A percentile compares a stretch with the other conserved stretches of the same genome.
phyloP scores from a whole-genome alignment of 2,888 invertebrate genomes.

The Caenorhabditis sp. region DNA sequence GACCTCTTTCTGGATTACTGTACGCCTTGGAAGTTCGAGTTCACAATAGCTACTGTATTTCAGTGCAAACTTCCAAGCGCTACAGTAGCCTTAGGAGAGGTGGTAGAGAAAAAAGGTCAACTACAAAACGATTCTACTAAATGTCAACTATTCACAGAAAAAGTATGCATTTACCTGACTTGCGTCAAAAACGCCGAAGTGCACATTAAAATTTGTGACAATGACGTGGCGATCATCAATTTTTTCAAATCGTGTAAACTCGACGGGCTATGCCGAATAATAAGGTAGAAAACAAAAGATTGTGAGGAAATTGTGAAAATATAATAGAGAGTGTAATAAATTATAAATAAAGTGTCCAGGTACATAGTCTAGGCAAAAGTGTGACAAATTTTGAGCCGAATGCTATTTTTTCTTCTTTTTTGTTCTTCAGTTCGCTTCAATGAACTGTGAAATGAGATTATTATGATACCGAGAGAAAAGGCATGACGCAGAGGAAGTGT shows the following conservation, averaged over 20 bases:
- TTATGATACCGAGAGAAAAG: too few relatives aligned
- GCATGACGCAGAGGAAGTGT: too few relatives aligned
- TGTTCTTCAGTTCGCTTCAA: background rate
- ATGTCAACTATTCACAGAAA: background rate
- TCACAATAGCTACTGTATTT: too few relatives aligned
- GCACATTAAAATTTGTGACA: constrained; percentile 36
- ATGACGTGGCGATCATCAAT: constrained; percentile 32
- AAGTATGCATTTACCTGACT: constrained; percentile 14
- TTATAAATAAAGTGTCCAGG: constrained; percentile 26
- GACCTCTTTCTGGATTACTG: too few relatives aligned
- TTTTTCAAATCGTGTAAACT: constrained; percentile 32
- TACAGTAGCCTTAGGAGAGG: too few relatives aligned
- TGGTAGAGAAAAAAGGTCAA: too few relatives aligned
- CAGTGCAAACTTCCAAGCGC: too few relatives aligned
- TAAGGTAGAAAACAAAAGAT: constrained; percentile 22
- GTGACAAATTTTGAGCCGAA: background rate
- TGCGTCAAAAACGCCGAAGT: constrained; percentile 40
- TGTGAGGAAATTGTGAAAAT: constrained; percentile 8
- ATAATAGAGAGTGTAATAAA: constrained; percentile 31
- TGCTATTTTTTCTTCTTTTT: background rate
- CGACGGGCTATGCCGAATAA: constrained; percentile 26
- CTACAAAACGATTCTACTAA: background rate
- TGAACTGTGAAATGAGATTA: background rate
- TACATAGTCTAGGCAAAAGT: background rate
- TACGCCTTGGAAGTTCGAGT: too few relatives aligned